These are phyloP conservation scores for Cetonia aurata DNA, from an alignment of 2,888 invertebrate species.

Conservation along the genomic window DNA sequence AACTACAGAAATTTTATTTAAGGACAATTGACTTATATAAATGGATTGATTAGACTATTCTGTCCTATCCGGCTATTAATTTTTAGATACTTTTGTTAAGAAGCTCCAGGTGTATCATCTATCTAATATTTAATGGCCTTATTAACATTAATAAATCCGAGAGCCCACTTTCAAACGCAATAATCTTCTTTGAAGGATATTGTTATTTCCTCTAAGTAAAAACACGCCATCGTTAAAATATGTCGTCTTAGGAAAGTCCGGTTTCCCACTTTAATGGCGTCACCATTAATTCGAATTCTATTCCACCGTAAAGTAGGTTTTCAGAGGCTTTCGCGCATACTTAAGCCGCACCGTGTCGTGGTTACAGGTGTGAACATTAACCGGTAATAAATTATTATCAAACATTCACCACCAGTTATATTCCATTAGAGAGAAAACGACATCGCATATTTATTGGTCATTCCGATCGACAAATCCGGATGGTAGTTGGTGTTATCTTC, in stretches of 20 bases:
- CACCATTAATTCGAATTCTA: constrained; percentile 21
- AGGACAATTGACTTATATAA: too few relatives aligned
- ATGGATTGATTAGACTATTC: too few relatives aligned
- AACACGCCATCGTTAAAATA: constrained; percentile 10
- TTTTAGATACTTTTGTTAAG: too few relatives aligned
- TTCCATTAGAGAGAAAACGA: constrained; percentile 32
- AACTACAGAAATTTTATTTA: too few relatives aligned
- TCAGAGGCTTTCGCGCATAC: constrained; percentile 5
- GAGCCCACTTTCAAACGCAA: too few relatives aligned
- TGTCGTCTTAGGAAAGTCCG: constrained; percentile 15
- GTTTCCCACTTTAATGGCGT: constrained; percentile 17
- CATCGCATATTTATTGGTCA: constrained; percentile 34
- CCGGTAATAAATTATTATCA: constrained; percentile 34
- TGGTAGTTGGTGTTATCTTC: constrained; percentile 37
- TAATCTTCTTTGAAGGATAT: too few relatives aligned
- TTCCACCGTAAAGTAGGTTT: constrained; percentile 13
- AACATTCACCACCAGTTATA: constrained; percentile 27
- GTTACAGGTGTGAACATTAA: constrained; percentile 33
- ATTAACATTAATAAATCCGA: too few relatives aligned
- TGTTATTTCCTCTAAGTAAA: constrained; percentile 6
- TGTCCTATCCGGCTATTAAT: too few relatives aligned
- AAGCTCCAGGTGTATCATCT: too few relatives aligned
- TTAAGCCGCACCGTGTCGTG: background rate
- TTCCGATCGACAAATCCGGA: constrained; percentile 39
- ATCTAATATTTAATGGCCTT: too few relatives aligned